These are phyloP conservation scores for Drosophila ironensis DNA, from an alignment of 1,140 invertebrate genomes.

Conservation along the genomic window DNA sequence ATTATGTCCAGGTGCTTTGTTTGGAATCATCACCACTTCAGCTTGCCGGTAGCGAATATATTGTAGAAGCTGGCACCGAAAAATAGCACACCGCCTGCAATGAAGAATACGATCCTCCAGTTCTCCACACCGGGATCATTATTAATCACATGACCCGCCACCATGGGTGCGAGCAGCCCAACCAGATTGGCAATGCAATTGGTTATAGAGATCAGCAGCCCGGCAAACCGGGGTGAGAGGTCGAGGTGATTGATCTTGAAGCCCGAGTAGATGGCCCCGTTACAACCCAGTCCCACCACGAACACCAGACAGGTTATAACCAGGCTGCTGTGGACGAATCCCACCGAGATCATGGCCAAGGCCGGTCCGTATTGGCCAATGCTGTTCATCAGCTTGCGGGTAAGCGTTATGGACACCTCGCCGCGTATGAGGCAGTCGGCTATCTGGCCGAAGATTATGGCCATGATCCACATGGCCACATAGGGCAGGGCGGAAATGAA, in stretches of 20 bases:
- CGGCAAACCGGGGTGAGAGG: slow-evolving; percentile 94
- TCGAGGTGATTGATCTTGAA: slow-evolving; percentile 95
- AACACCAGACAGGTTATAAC: slow-evolving; percentile 88
- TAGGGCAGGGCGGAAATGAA: slow-evolving; percentile 91
- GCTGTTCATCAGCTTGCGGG: slow-evolving; percentile 91
- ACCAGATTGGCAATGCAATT: slow-evolving; percentile 95
- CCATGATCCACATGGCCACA: slow-evolving; percentile 93
- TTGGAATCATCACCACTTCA: background rate
- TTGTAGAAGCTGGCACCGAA: slow-evolving; percentile 89
- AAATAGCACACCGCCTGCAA: slow-evolving; percentile 89
- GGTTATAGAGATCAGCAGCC: slow-evolving; percentile 95
- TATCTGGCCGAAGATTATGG: slow-evolving; percentile 89
- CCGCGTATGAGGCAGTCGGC: slow-evolving; percentile 91
- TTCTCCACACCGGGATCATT: background rate
- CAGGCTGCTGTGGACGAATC: slow-evolving; percentile 88
- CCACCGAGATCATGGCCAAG: slow-evolving; percentile 87
- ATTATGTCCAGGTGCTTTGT: no score
- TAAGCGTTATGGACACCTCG: slow-evolving; percentile 86
- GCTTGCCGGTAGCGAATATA: slow-evolving; percentile 89
- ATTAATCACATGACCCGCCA: slow-evolving; percentile 85
- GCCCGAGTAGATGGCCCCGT: slow-evolving; percentile 93
- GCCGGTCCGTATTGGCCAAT: slow-evolving; percentile 91
- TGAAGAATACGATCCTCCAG: slow-evolving; percentile 94
- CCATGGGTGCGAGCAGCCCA: slow-evolving; percentile 92
- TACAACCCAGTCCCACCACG: slow-evolving; percentile 90